A percentile compares a stretch with the other conserved stretches of the same genome.
Conservation (phyloP, 2,113 vertebrate genomes). For the Pleuronectes platessa region DNA sequence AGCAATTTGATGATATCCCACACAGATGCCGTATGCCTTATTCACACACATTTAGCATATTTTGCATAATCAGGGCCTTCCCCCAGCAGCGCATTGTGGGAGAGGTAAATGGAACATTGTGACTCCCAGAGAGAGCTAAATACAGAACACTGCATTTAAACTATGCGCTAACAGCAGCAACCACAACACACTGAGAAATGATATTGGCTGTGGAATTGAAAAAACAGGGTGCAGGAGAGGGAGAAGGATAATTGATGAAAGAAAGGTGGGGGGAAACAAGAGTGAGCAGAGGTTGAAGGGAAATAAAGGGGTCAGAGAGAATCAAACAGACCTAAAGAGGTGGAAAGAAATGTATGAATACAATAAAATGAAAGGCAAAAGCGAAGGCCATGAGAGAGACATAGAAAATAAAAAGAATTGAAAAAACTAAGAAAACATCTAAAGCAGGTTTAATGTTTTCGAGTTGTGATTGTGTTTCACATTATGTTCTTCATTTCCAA, state of each 20-base stretch:
- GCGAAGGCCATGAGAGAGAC: neutral
- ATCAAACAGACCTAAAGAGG: neutral
- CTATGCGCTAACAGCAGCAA: constrained; percentile 27
- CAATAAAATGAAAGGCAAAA: neutral
- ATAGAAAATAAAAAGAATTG: neutral
- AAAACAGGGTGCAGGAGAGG: neutral
- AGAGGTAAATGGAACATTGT: constrained; percentile 61
- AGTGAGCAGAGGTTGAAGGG: neutral
- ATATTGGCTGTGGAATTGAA: constrained; percentile 33
- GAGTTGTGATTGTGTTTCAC: neutral
- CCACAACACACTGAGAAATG: constrained; percentile 26
- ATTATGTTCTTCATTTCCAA: neutral
- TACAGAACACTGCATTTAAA: constrained; percentile 53
- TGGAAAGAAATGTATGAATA: neutral
- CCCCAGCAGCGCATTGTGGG: constrained; percentile 47
- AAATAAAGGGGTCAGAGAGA: neutral
- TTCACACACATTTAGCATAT: constrained; percentile 14
- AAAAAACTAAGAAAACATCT: too few relatives aligned
- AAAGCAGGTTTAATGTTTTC: too few relatives aligned
- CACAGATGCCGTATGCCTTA: constrained; percentile 17
- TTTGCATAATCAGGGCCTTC: constrained; percentile 56
- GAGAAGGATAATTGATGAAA: constrained; percentile 1
- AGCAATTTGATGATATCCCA: constrained; percentile 3
- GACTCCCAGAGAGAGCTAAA: constrained; percentile 55
- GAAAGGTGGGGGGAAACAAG: neutral